Base-by-base conservation (phyloP, 2,113 vertebrate species). In the Phyllopteryx taeniolatus region DNA sequence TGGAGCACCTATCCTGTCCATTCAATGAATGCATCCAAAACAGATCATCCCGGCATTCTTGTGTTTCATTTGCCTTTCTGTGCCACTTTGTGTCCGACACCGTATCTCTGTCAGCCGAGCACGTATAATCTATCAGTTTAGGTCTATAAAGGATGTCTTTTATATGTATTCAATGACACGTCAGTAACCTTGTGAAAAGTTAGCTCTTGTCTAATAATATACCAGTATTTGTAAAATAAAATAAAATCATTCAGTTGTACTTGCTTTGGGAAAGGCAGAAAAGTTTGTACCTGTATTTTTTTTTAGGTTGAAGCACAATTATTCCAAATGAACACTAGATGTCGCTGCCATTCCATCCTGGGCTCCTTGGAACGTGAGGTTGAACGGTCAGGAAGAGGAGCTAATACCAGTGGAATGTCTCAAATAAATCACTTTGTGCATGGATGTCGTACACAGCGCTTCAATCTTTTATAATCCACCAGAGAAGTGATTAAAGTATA, bases 251-350 rank as follows among this genome's bases (percentile, higher is more conserved):
- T 56, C 2, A 5, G 49, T 19, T 13, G 44, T 46, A 46, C 11
- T 46, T 19, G 17, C 49, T 51, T 5, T 11, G 20, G 20, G 2
- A 54, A 10, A 13, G 1, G 22, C 20, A 11, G 10, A 47, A 39
- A 39, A 39, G 35, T 39, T 5, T 39, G 35, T 39, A 39, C 35
- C 35, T 39, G 35, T 39, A 39, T 39, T 39, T 39, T 0, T 39
- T 39, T 19, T 17, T 20, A 51, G 6, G 17, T 19, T 51, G 5
- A 51, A 51, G 17, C 19, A 17, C 49, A 51, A 57, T 57, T 61
- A 39, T 13, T 22, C 9, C 14, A 31, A 5, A 8, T 63, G 51
- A 65, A 51, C 88, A 44, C 82, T 78, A 83, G 89, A 78, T 71
- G 85, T 71, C 84, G 20, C 63, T 79, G 8, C 67, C 6, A 59